A percentile compares a stretch with the other conserved stretches of the same genome.
phyloP scores from a whole-genome alignment of 2,113 vertebrate species.

The Ceyx cyanopectus region DNA sequence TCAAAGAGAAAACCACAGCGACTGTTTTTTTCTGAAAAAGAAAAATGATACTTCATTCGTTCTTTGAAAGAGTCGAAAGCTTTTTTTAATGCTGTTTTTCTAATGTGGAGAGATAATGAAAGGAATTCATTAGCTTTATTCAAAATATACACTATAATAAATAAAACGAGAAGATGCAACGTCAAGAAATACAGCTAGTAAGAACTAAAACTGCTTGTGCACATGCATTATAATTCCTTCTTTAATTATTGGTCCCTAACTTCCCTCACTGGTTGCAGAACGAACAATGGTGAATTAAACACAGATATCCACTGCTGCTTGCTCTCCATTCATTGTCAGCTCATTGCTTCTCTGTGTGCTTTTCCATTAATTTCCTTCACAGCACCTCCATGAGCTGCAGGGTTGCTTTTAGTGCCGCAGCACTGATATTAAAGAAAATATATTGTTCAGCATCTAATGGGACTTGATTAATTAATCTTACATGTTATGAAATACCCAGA shows the following conservation, averaged over 20 bases:
- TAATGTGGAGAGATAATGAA: background rate
- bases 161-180: constrained; percentile 1
- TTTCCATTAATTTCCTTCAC: background rate
- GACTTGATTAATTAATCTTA: background rate
- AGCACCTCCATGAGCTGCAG: background rate
- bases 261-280: background rate
- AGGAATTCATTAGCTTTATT: constrained; percentile 13
- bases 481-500: background rate
- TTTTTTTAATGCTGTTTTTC: background rate
- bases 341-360: background rate
- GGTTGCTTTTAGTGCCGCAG: background rate
- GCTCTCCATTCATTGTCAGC: background rate
- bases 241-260: background rate
- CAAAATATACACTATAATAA: background rate
- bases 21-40: background rate
- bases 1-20: background rate
- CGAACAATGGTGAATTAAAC: constrained; percentile 1
- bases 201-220: constrained; percentile 1
- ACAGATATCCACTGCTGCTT: background rate
- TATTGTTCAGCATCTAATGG: background rate
- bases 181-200: background rate
- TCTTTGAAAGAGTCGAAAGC: background rate
- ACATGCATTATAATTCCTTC: background rate
- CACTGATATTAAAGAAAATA: background rate
- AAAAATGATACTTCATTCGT: background rate